These are phyloP conservation scores for Musca vetustissima DNA, from an alignment of 1,140 invertebrate species.

Conservation along the genomic window DNA sequence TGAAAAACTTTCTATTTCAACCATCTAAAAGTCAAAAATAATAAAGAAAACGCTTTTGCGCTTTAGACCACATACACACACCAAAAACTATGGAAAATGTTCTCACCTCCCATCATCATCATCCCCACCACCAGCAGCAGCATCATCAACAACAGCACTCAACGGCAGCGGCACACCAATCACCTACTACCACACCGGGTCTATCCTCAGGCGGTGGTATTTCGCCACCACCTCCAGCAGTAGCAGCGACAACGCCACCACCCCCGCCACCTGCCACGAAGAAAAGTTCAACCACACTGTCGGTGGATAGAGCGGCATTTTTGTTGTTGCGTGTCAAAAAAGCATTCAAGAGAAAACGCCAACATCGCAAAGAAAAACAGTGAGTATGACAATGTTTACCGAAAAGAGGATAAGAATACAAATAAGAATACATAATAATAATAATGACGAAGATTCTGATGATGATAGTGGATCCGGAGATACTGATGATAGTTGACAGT, in stretches of 20 bases:
- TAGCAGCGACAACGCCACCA: conserved; percentile 1
- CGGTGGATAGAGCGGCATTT: conserved; percentile 85
- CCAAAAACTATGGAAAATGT: conserved; percentile 43
- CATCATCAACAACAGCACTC: conserved; percentile 2
- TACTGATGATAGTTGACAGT: too few species aligned
- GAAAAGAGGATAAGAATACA: not conserved
- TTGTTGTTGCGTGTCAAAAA: conserved; percentile 81
- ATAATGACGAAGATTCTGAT: too few species aligned
- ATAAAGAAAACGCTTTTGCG: too few species aligned
- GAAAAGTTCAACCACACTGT: conserved; percentile 60
- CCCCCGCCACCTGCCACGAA: conserved; percentile 28
- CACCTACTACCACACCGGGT: not conserved
- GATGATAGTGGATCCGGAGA: too few species aligned
- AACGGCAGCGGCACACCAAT: not conserved
- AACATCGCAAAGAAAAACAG: conserved; percentile 81
- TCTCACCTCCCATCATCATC: conserved; percentile 27
- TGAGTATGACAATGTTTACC: conserved; percentile 51
- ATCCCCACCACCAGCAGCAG: not conserved
- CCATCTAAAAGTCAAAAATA: too few species aligned
- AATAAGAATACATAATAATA: not conserved
- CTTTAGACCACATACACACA: not conserved
- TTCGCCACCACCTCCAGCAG: conserved; percentile 10
- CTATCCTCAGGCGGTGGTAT: too few species aligned
- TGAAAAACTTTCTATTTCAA: too few species aligned
- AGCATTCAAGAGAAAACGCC: conserved; percentile 87